phyloP scores from a whole-genome alignment of 1,140 invertebrate genomes.

The Aphis craccivora region DNA sequence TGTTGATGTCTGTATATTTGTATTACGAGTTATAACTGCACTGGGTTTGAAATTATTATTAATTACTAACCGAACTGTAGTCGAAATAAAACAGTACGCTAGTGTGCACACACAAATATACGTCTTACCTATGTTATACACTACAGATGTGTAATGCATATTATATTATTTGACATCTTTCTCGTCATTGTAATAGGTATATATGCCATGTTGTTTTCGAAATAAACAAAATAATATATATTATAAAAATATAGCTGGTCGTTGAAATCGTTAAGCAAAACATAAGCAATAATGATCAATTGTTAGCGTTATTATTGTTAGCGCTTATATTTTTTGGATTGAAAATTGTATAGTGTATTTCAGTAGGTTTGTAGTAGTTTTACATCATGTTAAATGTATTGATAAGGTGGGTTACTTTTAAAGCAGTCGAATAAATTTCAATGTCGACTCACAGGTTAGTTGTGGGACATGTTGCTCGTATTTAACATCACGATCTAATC shows the following conservation, averaged over 20 bases:
- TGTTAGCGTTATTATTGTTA: not conserved
- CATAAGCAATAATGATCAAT: not conserved
- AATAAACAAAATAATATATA: not conserved
- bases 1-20: not conserved
- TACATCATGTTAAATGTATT: fast-evolving
- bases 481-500: not conserved
- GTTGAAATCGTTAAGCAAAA: not conserved
- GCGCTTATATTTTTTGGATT: too few relatives aligned
- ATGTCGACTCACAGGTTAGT: not conserved
- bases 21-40: not conserved
- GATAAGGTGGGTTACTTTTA: too few relatives aligned
- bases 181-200: not conserved
- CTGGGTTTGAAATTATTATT: not conserved
- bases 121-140: not conserved
- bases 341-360: too few relatives aligned
- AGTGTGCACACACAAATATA: not conserved
- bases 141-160: not conserved
- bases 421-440: not conserved
- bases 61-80: not conserved
- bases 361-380: not conserved
- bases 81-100: not conserved
- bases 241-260: not conserved
- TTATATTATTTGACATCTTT: not conserved
- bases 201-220: not conserved
- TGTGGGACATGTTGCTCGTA: not conserved